Conservation (phyloP, 1,140 invertebrate genomes). For the Sycophaga agraensis region DNA sequence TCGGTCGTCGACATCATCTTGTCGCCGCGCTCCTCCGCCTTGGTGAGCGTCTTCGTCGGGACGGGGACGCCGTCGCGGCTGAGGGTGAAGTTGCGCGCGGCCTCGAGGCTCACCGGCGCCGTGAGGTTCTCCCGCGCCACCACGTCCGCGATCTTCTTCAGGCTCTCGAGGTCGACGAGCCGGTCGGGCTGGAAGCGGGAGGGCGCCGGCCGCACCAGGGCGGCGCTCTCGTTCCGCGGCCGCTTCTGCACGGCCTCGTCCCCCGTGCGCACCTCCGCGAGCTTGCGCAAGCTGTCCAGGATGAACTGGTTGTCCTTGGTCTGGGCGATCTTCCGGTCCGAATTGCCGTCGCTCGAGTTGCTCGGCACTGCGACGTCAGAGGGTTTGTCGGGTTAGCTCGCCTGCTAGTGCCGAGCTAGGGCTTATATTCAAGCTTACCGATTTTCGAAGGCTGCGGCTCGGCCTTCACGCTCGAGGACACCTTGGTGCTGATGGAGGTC, state of each 20-base stretch:
- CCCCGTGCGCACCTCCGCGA: constrained; percentile 36
- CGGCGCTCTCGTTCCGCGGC: constrained; percentile 17
- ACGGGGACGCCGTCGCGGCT: constrained; percentile 68
- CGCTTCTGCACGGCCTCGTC: constrained; percentile 27
- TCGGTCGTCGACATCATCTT: constrained; percentile 42
- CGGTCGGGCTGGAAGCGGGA: neutral
- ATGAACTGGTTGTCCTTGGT: constrained; percentile 38
- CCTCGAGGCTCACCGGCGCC: constrained; percentile 33
- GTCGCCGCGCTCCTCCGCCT: constrained; percentile 48
- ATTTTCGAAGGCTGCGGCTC: constrained; percentile 34
- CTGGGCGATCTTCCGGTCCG: constrained; percentile 46
- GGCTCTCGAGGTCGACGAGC: constrained; percentile 35
- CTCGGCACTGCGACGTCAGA: neutral
- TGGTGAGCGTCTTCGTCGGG: constrained; percentile 67
- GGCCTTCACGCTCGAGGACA: constrained; percentile 45
- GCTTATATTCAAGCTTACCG: no score
- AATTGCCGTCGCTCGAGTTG: constrained; percentile 16
- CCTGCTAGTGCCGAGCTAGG: no score
- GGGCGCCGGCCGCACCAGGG: no score
- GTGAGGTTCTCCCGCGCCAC: constrained; percentile 30
- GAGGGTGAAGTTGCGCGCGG: constrained; percentile 56
- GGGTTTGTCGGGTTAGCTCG: no score
- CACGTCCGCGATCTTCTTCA: constrained; percentile 48
- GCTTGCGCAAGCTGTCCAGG: constrained; percentile 42
- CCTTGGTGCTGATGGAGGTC: constrained; percentile 52